Conservation (phyloP, 2,888 invertebrate species). For the Tanypteryx hageni region DNA sequence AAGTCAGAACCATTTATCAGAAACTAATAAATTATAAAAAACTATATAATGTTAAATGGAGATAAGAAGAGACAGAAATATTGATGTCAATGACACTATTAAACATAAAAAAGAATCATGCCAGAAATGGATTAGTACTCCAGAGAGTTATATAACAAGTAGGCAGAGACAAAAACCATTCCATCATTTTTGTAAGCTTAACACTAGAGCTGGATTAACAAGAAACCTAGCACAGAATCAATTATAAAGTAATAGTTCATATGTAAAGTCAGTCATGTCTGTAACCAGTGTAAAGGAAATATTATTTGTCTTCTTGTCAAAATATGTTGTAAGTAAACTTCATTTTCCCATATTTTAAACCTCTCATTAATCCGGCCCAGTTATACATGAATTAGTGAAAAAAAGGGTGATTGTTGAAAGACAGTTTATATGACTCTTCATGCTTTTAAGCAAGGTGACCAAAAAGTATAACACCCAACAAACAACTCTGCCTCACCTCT, state of each 20-base stretch:
- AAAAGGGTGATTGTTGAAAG: conserved; percentile 31
- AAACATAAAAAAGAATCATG: conserved; percentile 31
- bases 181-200: not conserved
- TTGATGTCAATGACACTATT: not conserved
- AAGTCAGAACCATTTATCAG: not conserved
- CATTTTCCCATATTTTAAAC: not conserved
- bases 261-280: not conserved
- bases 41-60: not conserved
- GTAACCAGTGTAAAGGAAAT: not conserved
- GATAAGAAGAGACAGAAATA: not conserved
- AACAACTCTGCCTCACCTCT: conserved; percentile 82
- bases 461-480: conserved; percentile 25
- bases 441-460: conserved; percentile 44
- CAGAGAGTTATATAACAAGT: not conserved
- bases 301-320: not conserved
- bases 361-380: conserved; percentile 29
- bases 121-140: conserved; percentile 26
- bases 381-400: conserved; percentile 43
- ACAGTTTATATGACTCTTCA: conserved; percentile 50
- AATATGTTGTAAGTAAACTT: not conserved
- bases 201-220: conserved; percentile 18
- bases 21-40: not conserved
- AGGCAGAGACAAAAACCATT: not conserved
- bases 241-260: not conserved
- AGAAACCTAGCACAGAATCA: not conserved